phyloP scores from a whole-genome alignment of 2,113 vertebrate genomes.

The Tautogolabrus adspersus region DNA sequence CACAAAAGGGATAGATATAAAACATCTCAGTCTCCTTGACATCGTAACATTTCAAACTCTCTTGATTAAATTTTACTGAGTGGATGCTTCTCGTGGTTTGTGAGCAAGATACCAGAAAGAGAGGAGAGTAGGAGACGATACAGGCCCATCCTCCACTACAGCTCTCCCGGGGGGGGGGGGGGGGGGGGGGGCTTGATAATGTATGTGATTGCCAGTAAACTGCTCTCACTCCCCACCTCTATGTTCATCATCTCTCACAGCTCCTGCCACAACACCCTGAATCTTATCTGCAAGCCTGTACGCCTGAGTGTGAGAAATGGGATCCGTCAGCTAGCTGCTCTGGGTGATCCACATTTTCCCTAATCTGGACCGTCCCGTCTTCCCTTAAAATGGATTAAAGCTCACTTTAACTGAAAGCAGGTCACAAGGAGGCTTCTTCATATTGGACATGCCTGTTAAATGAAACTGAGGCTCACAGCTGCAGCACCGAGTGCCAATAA shows the following conservation, averaged over 20 bases:
- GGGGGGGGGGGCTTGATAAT: background rate
- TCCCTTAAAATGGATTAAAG: constrained; percentile 70
- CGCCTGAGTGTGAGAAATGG: constrained; percentile 63
- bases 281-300: constrained; percentile 72
- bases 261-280: constrained; percentile 51
- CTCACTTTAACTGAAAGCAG: constrained; percentile 57
- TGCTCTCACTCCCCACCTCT: constrained; percentile 55
- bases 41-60: constrained; percentile 36
- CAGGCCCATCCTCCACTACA: constrained; percentile 53
- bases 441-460: constrained; percentile 56
- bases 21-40: constrained; percentile 34
- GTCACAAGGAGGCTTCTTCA: constrained; percentile 54
- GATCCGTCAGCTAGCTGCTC: constrained; percentile 66
- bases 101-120: constrained; percentile 30
- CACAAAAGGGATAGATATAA: constrained; percentile 18
- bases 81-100: constrained; percentile 22
- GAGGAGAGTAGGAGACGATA: constrained; percentile 48
- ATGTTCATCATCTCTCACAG: constrained; percentile 69
- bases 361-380: constrained; percentile 65
- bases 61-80: constrained; percentile 50
- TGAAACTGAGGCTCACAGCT: constrained; percentile 37
- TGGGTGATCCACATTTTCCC: constrained; percentile 67
- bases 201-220: constrained; percentile 71
- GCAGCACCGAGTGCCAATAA: constrained; percentile 9
- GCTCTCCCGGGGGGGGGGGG: constrained; percentile 40